These are phyloP conservation scores for Zaprionus ornatus DNA, from an alignment of 1,140 invertebrate genomes.

Conservation along the genomic window DNA sequence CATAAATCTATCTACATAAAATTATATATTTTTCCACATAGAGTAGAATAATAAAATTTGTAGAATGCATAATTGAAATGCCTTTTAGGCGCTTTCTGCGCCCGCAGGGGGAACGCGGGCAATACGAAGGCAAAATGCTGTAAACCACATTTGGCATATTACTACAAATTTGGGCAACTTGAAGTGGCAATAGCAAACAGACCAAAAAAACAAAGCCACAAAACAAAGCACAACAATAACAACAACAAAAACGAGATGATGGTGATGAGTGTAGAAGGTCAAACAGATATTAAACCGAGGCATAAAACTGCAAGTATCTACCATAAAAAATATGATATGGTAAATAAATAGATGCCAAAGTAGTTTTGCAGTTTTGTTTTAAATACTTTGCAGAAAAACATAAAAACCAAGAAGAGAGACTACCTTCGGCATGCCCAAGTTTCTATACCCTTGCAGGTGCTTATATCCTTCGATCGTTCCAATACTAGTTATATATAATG, in stretches of 20 bases:
- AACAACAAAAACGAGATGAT: no score
- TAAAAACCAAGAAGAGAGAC: no score
- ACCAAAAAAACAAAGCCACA: slow-evolving; percentile 22
- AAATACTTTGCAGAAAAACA: slow-evolving; percentile 10
- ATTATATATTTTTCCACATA: background rate
- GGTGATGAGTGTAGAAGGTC: slow-evolving; percentile 13
- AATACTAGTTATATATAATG: no score
- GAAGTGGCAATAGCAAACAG: slow-evolving; percentile 11
- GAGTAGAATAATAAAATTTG: background rate
- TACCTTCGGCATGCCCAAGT: no score
- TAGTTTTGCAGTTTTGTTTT: slow-evolving; percentile 27
- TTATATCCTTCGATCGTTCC: no score
- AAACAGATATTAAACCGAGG: slow-evolving; percentile 53
- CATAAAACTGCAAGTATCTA: slow-evolving; percentile 47
- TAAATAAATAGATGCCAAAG: slow-evolving; percentile 26
- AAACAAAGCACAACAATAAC: slow-evolving; percentile 9
- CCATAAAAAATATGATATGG: slow-evolving; percentile 22
- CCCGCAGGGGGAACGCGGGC: background rate
- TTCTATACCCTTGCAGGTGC: no score
- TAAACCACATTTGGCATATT: slow-evolving; percentile 30
- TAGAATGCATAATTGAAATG: slow-evolving; percentile 3
- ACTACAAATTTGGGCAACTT: slow-evolving; percentile 43
- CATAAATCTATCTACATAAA: background rate
- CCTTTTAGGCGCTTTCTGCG: background rate
- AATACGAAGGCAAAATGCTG: background rate